Evolutionary conservation across 2,888 invertebrate species (phyloP).

Genomic region (Limnephilus marmoratus): DNA sequence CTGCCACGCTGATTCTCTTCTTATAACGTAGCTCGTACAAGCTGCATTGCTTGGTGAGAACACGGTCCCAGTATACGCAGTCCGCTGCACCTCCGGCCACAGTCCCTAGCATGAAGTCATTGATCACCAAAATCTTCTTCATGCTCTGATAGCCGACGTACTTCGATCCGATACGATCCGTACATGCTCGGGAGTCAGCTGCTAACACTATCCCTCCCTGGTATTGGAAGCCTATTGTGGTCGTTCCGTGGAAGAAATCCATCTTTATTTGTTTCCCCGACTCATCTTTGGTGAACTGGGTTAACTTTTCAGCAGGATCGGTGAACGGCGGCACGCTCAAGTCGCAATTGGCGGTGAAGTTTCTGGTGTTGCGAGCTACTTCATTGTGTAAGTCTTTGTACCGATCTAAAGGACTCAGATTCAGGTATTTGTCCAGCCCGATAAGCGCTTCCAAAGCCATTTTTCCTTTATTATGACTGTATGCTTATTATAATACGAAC

Average conservation of each 20-base stretch:
- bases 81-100: constrained; percentile 99
- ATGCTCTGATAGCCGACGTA: constrained; percentile 97
- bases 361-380: constrained; percentile 77
- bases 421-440: constrained; percentile 82
- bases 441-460: constrained; percentile 92
- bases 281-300: constrained; percentile 81
- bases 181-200: constrained; percentile 98
- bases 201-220: constrained; percentile 96
- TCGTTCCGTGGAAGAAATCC: constrained; percentile 97
- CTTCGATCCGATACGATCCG: too few relatives aligned
- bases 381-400: constrained; percentile 79
- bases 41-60: constrained; percentile 97
- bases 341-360: constrained; percentile 80
- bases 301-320: constrained; percentile 84
- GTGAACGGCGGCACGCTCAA: constrained; percentile 88
- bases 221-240: constrained; percentile 97
- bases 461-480: constrained; percentile 68
- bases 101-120: constrained; percentile 93
- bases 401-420: constrained; percentile 76
- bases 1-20: constrained; percentile 98
- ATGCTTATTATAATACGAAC: too few relatives aligned
- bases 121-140: constrained; percentile 99
- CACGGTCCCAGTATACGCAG: constrained; percentile 99
- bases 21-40: constrained; percentile 97
- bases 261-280: constrained; percentile 89